Evolutionary conservation across 2,797 vertebrate species (phyloP).

Genomic region (Parambassis ranga): DNA sequence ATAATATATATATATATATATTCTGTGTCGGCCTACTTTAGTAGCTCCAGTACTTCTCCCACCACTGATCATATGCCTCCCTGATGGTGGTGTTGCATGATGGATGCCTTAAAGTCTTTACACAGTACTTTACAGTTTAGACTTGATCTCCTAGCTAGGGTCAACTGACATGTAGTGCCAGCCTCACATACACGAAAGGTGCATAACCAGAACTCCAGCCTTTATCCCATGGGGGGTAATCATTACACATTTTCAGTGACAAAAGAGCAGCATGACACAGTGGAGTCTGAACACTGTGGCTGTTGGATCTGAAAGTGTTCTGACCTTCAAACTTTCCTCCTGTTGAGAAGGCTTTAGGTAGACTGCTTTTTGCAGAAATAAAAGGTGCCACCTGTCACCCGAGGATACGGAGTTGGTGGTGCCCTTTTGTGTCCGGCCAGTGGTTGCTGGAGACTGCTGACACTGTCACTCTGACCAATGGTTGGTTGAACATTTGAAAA

Average conservation of each 20-base stretch:
- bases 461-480: conserved; percentile 33
- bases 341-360: conserved; percentile 23
- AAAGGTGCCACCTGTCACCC: conserved; percentile 34
- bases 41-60: too few relatives aligned
- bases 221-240: conserved; percentile 15
- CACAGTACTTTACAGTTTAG: too few relatives aligned
- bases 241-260: conserved; percentile 50
- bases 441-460: conserved; percentile 24
- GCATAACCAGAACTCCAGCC: background rate
- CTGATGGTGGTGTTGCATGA: background rate
- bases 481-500: conserved; percentile 39
- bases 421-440: conserved; percentile 44
- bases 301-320: conserved; percentile 48
- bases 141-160: too few relatives aligned
- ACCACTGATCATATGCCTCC: background rate
- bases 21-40: too few relatives aligned
- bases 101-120: too few relatives aligned
- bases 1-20: too few relatives aligned
- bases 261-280: conserved; percentile 40
- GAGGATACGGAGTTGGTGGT: conserved; percentile 26
- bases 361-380: conserved; percentile 30
- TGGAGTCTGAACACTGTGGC: conserved; percentile 14
- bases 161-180: background rate
- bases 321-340: conserved; percentile 67
- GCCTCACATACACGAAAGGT: background rate